Evolutionary conservation across 1,140 invertebrate species (phyloP), one percentile per base, ranked within the genome.

Genomic region (Drosophila kurseongensis): DNA sequence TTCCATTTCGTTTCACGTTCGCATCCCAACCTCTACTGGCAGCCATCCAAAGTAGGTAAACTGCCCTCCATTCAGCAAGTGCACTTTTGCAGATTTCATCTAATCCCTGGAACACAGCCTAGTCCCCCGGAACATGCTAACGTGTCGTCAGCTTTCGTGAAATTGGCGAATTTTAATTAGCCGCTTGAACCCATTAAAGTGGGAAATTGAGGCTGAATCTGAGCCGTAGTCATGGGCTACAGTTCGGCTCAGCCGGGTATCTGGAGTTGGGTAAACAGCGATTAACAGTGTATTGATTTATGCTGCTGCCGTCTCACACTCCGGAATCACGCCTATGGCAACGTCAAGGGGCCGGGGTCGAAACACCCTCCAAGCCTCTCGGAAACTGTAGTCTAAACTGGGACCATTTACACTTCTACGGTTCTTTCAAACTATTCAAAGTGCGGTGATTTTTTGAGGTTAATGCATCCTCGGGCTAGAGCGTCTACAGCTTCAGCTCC

Each of bases 81-180:
- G 74, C 55, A 68, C 16, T 60, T 56, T 40, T n/a, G 32, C 47
- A 44, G 60, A 45, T 60, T 56, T 42, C n/a, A 61, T 38, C 57
- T 47, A 71, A 89, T 83, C 72, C 61, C 68, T 51, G 79, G 38
- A 77, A 83, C 62, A 67, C 35, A 32, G 67, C 42, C 75, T 88
- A 88, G 83, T 77, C 83, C 79, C 48, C 38, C n/a, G 44, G 38
- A 67, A 66, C 69, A 44, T 50, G 52, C 67, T 52, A 52, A 42
- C 51, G 67, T 65, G 32, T 45, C 65, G 56, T 29, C 74, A 69
- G 63, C 50, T 66, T 62, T 63, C 44, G 57, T 45, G 69, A 61
- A 81, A 86, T 89, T 88, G 80, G 73, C 60, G 76, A 80, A 83
- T 88, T 88, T 88, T 79, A 88, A 88, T 88, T 89, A 89, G 89